Conservation (phyloP, 2,888 invertebrate genomes). For the Dryomyza anilis region DNA sequence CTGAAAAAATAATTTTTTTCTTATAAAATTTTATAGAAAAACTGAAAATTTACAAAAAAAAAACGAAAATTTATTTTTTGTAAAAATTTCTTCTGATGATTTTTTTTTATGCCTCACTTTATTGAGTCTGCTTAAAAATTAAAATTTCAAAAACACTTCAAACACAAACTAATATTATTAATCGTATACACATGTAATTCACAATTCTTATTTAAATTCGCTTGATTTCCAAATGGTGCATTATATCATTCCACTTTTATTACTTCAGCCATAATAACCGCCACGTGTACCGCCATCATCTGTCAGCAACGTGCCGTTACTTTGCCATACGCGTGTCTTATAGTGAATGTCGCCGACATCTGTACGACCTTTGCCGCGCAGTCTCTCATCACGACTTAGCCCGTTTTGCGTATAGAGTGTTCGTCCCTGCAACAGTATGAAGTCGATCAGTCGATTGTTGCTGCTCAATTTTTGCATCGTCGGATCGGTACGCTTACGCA, state of each 20-base stretch:
- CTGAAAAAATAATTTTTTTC: too few relatives aligned
- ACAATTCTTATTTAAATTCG: too few relatives aligned
- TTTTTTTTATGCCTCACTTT: too few relatives aligned
- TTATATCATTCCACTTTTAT: neutral
- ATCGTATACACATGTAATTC: too few relatives aligned
- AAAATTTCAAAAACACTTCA: neutral
- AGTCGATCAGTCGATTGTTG: slow-evolving; percentile 54
- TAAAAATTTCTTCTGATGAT: too few relatives aligned
- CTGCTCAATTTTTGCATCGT: slow-evolving; percentile 49
- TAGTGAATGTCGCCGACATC: too few relatives aligned
- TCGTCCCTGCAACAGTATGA: slow-evolving; percentile 54
- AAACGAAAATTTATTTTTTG: too few relatives aligned
- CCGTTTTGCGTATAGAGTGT: slow-evolving; percentile 51
- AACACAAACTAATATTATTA: neutral
- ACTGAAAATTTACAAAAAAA: too few relatives aligned
- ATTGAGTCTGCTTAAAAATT: too few relatives aligned
- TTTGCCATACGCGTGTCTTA: neutral
- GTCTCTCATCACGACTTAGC: slow-evolving; percentile 34
- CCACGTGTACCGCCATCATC: neutral
- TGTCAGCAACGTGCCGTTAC: slow-evolving; percentile 1
- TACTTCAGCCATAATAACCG: neutral
- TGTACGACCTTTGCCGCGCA: too few relatives aligned
- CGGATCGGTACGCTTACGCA: slow-evolving; percentile 64
- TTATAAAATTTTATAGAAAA: too few relatives aligned
- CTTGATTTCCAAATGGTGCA: too few relatives aligned